Evolutionary conservation across 2,888 invertebrate species (phyloP).

Genomic region (Orthosia gothica): DNA sequence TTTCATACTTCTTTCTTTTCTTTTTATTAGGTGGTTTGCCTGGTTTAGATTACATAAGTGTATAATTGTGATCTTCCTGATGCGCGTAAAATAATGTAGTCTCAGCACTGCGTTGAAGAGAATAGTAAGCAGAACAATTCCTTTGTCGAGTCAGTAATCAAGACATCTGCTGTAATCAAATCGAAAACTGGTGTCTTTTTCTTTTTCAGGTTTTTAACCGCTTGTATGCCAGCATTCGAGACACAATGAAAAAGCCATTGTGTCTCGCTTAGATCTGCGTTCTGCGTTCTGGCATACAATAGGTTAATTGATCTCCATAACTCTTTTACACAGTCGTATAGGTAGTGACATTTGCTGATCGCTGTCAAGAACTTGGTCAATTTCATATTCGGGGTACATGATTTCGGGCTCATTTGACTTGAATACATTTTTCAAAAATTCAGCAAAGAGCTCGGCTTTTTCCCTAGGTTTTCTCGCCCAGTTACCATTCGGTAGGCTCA

Average conservation of each 20-base stretch:
- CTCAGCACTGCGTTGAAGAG: conserved; percentile 17
- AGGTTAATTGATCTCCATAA: too few relatives aligned
- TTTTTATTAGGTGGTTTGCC: too few relatives aligned
- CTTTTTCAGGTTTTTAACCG: too few relatives aligned
- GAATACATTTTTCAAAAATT: neutral
- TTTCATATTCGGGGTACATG: neutral
- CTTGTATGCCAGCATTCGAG: too few relatives aligned
- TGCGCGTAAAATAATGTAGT: too few relatives aligned
- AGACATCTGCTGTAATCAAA: conserved; percentile 3
- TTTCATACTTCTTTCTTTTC: too few relatives aligned
- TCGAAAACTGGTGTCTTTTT: conserved; percentile 3
- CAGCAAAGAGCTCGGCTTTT: neutral
- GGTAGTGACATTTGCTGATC: neutral
- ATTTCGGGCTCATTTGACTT: neutral
- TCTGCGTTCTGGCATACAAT: too few relatives aligned
- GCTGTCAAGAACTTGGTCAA: neutral
- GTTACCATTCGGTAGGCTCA: neutral
- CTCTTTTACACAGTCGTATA: too few relatives aligned
- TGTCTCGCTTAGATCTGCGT: too few relatives aligned
- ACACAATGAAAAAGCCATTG: too few relatives aligned
- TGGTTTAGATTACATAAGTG: too few relatives aligned
- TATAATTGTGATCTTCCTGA: too few relatives aligned
- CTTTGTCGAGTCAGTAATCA: neutral
- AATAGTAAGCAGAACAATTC: conserved; percentile 2
- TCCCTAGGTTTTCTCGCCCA: neutral